Evolutionary conservation across 2,797 vertebrate species (phyloP).

Genomic region (Carduelis carduelis): DNA sequence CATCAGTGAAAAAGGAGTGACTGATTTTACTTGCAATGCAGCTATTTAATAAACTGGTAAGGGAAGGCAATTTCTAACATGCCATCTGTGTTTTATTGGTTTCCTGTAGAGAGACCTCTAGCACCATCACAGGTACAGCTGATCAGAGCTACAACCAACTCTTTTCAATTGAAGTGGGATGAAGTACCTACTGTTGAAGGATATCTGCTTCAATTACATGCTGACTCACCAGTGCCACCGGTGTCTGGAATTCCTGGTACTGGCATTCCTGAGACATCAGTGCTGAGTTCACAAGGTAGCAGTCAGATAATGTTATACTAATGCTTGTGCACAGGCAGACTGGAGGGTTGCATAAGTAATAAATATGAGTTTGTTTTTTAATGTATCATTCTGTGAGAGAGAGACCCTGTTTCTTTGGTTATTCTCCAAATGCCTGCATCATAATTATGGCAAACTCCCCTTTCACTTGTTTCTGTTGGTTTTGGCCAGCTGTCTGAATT

Average conservation of each 20-base stretch:
- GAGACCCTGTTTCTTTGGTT: background rate
- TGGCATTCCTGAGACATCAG: slow-evolving; percentile 55
- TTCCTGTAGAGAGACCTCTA: slow-evolving; percentile 83
- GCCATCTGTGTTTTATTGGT: slow-evolving; percentile 1
- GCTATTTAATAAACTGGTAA: background rate
- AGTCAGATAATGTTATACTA: background rate
- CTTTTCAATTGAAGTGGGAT: slow-evolving; percentile 95
- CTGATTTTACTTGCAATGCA: background rate
- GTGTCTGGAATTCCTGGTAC: slow-evolving; percentile 26
- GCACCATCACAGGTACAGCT: slow-evolving; percentile 88
- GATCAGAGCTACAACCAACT: slow-evolving; percentile 90
- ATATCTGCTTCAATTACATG: slow-evolving; percentile 91
- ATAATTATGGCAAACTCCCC: background rate
- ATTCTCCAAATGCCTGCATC: background rate
- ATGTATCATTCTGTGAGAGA: background rate
- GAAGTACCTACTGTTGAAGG: slow-evolving; percentile 91
- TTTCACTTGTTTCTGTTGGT: background rate
- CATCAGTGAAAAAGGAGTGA: background rate
- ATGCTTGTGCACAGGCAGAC: background rate
- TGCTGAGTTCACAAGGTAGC: slow-evolving; percentile 71
- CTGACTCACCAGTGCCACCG: slow-evolving; percentile 62
- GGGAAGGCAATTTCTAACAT: background rate
- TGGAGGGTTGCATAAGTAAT: background rate
- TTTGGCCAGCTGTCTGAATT: background rate
- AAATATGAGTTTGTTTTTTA: background rate